Evolutionary conservation across 2,888 invertebrate species (phyloP).

Genomic region (Portevinia maculata): DNA sequence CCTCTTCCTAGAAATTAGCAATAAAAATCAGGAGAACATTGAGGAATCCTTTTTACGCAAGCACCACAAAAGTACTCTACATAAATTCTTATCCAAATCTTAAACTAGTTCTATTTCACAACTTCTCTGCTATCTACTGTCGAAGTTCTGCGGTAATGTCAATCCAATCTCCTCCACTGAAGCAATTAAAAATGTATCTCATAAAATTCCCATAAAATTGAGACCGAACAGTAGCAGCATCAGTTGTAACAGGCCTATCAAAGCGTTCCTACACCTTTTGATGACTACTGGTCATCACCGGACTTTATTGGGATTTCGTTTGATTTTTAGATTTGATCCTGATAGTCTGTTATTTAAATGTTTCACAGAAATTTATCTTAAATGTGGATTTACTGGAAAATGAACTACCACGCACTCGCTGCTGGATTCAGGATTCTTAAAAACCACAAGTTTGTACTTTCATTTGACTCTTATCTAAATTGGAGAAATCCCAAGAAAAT

Average conservation of each 20-base stretch:
- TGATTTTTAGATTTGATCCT: slow-evolving; percentile 40
- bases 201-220: slow-evolving; percentile 36
- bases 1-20: slow-evolving; percentile 1
- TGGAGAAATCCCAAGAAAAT: neutral
- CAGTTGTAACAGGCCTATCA: slow-evolving; percentile 3
- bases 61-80: slow-evolving; percentile 1
- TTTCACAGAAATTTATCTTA: slow-evolving; percentile 30
- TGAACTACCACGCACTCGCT: slow-evolving; percentile 29
- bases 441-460: neutral
- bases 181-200: slow-evolving; percentile 21
- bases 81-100: neutral
- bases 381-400: slow-evolving; percentile 26
- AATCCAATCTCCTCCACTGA: slow-evolving; percentile 8
- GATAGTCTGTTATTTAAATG: slow-evolving; percentile 15
- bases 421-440: slow-evolving; percentile 6
- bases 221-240: slow-evolving; percentile 48
- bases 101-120: neutral
- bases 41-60: neutral
- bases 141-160: slow-evolving; percentile 2
- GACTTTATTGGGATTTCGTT: slow-evolving; percentile 19
- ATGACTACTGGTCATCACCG: slow-evolving; percentile 8
- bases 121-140: neutral
- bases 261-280: slow-evolving; percentile 8
- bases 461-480: slow-evolving; percentile 29
- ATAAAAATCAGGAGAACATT: neutral